phyloP scores from a whole-genome alignment of 1,140 invertebrate species.

The Nephila pilipes region DNA sequence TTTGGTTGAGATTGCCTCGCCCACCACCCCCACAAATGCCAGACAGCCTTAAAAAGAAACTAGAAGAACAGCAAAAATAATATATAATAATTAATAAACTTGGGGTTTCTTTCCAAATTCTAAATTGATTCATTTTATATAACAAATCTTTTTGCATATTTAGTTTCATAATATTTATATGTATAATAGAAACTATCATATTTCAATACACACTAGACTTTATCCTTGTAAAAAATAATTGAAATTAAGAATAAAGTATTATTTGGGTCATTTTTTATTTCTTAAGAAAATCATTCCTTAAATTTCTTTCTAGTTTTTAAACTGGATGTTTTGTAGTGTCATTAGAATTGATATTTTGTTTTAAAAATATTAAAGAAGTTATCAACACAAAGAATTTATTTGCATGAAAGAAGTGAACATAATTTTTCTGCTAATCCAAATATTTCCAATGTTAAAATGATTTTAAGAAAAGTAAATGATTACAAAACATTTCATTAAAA shows the following conservation, averaged over 20 bases:
- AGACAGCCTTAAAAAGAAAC: slow-evolving; percentile 94
- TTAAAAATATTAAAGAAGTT: too few relatives aligned
- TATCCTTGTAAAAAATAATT: neutral
- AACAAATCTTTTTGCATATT: slow-evolving; percentile 23
- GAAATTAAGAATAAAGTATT: slow-evolving; percentile 45
- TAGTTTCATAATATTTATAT: slow-evolving; percentile 57
- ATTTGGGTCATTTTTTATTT: slow-evolving; percentile 21
- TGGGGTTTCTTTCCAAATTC: neutral
- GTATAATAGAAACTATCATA: slow-evolving; percentile 32
- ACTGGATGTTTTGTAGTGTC: too few relatives aligned
- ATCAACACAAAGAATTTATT: too few relatives aligned
- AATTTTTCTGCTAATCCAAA: too few relatives aligned
- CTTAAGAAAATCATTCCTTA: neutral
- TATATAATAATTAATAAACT: neutral
- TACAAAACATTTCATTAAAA: too few relatives aligned
- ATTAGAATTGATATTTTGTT: too few relatives aligned
- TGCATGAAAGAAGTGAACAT: too few relatives aligned
- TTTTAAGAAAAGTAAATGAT: too few relatives aligned
- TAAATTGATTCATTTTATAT: slow-evolving; percentile 55
- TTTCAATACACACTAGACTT: slow-evolving; percentile 13
- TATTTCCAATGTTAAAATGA: too few relatives aligned
- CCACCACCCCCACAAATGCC: slow-evolving; percentile 99
- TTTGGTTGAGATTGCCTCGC: slow-evolving; percentile 93
- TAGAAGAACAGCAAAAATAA: slow-evolving; percentile 84
- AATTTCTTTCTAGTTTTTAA: neutral